phyloP scores from a whole-genome alignment of 1,140 invertebrate species.

The Lepidostoma basale region DNA sequence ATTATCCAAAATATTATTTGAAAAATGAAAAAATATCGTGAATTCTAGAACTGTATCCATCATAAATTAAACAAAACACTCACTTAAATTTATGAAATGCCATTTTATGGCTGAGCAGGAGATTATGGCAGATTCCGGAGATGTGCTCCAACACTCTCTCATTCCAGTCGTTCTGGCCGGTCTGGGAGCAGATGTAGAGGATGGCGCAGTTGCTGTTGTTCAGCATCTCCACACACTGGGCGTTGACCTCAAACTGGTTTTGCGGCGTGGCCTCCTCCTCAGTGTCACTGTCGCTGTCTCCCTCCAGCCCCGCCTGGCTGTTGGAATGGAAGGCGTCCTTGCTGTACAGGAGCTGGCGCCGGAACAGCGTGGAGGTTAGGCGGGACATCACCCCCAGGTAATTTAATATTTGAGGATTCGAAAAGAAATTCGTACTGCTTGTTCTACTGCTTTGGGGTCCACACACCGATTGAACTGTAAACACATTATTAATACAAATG shows the following conservation, averaged over 20 bases:
- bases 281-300: slow-evolving; percentile 60
- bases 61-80: slow-evolving; percentile 34
- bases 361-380: slow-evolving; percentile 57
- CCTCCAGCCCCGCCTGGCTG: slow-evolving; percentile 53
- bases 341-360: slow-evolving; percentile 52
- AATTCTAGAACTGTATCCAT: too few species aligned
- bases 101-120: slow-evolving; percentile 75
- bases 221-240: slow-evolving; percentile 60
- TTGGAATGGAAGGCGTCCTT: slow-evolving; percentile 57
- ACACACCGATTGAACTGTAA: slow-evolving; percentile 38
- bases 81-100: slow-evolving; percentile 77
- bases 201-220: slow-evolving; percentile 67
- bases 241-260: slow-evolving; percentile 53
- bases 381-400: slow-evolving; percentile 57
- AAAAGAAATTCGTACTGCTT: slow-evolving; percentile 23
- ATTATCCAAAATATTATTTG: too few species aligned
- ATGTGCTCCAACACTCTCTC: slow-evolving; percentile 67
- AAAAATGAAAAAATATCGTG: too few species aligned
- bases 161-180: slow-evolving; percentile 66
- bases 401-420: slow-evolving; percentile 36
- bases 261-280: slow-evolving; percentile 54
- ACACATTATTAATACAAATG: too few species aligned
- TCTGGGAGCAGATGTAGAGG: slow-evolving; percentile 66
- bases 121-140: slow-evolving; percentile 78
- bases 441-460: slow-evolving; percentile 10